These are phyloP conservation scores for Agrenia bidenticulata DNA, from an alignment of 2,888 invertebrate genomes.

Conservation along the genomic window DNA sequence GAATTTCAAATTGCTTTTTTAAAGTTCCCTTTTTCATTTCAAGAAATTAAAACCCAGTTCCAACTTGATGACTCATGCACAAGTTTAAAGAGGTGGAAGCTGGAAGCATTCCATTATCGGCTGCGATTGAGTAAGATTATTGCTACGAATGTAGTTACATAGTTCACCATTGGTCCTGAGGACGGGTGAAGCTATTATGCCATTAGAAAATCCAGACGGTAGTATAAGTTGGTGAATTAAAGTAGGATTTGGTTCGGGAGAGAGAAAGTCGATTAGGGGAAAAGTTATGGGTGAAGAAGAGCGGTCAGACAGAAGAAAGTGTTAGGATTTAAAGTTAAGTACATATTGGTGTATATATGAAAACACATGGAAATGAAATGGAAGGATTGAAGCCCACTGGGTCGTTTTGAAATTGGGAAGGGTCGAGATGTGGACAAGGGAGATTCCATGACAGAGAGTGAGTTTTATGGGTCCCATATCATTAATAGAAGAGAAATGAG, in stretches of 20 bases:
- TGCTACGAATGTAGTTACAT: too few species aligned
- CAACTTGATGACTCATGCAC: background rate
- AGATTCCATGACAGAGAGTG: constrained; percentile 38
- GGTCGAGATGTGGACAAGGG: constrained; percentile 48
- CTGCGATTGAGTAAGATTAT: too few species aligned
- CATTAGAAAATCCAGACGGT: background rate
- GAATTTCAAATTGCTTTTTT: too few species aligned
- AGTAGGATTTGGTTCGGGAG: constrained; percentile 10
- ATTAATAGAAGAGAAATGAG: constrained; percentile 48
- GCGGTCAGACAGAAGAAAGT: constrained; percentile 21
- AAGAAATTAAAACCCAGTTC: too few species aligned
- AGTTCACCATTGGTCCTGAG: too few species aligned
- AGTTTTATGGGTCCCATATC: constrained; percentile 44
- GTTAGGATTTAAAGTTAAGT: constrained; percentile 16
- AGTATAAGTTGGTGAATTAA: constrained; percentile 2
- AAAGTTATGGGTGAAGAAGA: constrained; percentile 15
- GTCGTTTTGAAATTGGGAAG: constrained; percentile 30
- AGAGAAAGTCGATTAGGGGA: constrained; percentile 22
- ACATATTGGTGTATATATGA: background rate
- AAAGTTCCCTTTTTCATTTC: too few species aligned
- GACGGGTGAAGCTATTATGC: too few species aligned
- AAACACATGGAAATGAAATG: constrained; percentile 37
- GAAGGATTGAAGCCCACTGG: constrained; percentile 40
- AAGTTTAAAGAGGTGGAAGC: background rate
- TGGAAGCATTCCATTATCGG: too few species aligned